Base-by-base conservation (phyloP, 2,113 vertebrate genomes). In the Notarius lentiginosus region DNA sequence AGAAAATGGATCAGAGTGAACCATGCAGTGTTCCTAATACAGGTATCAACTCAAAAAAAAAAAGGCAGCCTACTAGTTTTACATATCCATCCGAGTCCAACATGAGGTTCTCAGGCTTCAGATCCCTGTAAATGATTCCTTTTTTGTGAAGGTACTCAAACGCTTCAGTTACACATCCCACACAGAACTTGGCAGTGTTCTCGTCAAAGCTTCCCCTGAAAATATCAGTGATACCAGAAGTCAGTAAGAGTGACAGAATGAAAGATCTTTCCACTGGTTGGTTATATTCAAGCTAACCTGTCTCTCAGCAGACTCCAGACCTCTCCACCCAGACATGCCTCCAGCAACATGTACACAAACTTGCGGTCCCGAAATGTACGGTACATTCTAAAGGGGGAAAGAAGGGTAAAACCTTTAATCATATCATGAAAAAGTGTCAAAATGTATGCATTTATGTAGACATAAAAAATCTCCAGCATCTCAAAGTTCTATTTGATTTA, bases 41-140 rank as follows among this genome's bases (percentile, higher is more conserved):
- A 83, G 24, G 11, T 24, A 49, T 58, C 30, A 27, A 11, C 65
- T 47, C 18, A 81, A 75, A 68, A 58, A 8, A 22, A 12, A 11
- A 56, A 51, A 79, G 1, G 11, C 60, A 6, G 91, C 82, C 91
- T 93, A 99, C 97, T 96, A 99, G 89, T 91, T 98, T 99, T 88
- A 98, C 95, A 89, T 98, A 98, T 60, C 97, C 97, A 1, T 97
- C 96, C 0, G 95, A 85, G 85, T 99, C 97, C 89, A 99, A 94
- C 94, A 98, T 96, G 66, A 99, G 95, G 81, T 99, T 99, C 94
- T 99, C 97, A 27, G 97, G 97, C 90, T 98, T 99, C 90, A 99
- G 92, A 89, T 98, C 97, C 92, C 97, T 94, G 95, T 99, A 99
- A 89, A 98, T 94, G 75, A 98, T 95, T 15, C 96, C 96, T 82